Evolutionary conservation across 2,113 vertebrate species (phyloP).

Genomic region (Hipposideros armiger): DNA sequence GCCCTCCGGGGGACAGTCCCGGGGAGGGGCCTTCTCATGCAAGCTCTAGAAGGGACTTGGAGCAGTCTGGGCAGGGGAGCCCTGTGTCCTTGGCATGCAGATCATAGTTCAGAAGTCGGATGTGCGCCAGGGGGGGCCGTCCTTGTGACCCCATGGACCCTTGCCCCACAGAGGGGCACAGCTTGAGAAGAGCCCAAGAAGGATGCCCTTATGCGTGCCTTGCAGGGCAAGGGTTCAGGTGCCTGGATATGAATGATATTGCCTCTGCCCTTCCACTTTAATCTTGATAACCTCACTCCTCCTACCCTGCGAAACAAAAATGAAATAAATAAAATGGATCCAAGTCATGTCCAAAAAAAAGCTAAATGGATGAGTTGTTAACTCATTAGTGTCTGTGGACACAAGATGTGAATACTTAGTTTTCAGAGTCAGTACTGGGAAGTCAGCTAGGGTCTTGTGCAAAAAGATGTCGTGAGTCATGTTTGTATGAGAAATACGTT

Average conservation of each 20-base stretch:
- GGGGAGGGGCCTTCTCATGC: neutral
- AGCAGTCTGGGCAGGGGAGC: too few species aligned
- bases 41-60: neutral
- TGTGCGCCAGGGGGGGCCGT: neutral
- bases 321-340: conserved; percentile 71
- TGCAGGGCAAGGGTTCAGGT: neutral
- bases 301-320: conserved; percentile 5
- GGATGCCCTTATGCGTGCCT: too few species aligned
- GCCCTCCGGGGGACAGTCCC: neutral
- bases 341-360: conserved; percentile 51
- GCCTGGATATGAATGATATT: neutral
- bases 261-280: conserved; percentile 44
- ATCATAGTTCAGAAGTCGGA: neutral
- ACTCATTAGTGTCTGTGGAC: conserved; percentile 53
- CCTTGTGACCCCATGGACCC: neutral
- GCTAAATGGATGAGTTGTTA: conserved; percentile 62
- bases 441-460: neutral
- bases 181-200: neutral
- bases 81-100: neutral
- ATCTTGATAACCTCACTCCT: conserved; percentile 51
- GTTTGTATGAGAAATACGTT: neutral
- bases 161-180: neutral
- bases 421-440: conserved; percentile 21
- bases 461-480: neutral
- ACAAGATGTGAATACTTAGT: conserved; percentile 47